Evolutionary conservation across 2,797 vertebrate species (phyloP).

Genomic region (Muscicapa comitata): DNA sequence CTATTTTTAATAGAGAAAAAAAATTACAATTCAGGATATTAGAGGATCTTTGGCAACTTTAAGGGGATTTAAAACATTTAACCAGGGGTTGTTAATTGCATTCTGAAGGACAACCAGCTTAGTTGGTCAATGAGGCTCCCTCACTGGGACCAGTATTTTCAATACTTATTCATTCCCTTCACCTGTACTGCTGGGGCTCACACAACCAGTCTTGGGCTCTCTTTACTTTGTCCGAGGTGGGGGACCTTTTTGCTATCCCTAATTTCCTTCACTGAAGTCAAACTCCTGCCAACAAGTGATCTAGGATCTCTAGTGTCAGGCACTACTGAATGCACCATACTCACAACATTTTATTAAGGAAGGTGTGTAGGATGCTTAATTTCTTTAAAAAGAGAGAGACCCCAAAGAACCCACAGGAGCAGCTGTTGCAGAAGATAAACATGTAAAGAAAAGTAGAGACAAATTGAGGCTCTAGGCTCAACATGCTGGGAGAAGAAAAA

Average conservation of each 20-base stretch:
- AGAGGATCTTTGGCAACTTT: not conserved
- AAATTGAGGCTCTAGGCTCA: not conserved
- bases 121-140: not conserved
- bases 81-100: not conserved
- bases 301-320: not conserved
- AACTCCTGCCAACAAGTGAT: not conserved
- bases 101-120: not conserved
- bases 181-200: not conserved
- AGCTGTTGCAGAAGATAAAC: not conserved
- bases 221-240: fast-evolving
- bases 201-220: not conserved
- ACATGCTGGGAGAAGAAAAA: not conserved
- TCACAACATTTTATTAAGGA: not conserved
- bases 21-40: not conserved
- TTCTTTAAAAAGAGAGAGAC: not conserved
- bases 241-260: not conserved
- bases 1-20: not conserved
- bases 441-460: not conserved
- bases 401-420: not conserved
- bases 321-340: not conserved
- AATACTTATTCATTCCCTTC: not conserved
- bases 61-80: not conserved
- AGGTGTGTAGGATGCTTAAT: not conserved
- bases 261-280: not conserved
- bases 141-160: not conserved